phyloP scores from a whole-genome alignment of 2,113 vertebrate genomes.

The Ageneiosus marmoratus region DNA sequence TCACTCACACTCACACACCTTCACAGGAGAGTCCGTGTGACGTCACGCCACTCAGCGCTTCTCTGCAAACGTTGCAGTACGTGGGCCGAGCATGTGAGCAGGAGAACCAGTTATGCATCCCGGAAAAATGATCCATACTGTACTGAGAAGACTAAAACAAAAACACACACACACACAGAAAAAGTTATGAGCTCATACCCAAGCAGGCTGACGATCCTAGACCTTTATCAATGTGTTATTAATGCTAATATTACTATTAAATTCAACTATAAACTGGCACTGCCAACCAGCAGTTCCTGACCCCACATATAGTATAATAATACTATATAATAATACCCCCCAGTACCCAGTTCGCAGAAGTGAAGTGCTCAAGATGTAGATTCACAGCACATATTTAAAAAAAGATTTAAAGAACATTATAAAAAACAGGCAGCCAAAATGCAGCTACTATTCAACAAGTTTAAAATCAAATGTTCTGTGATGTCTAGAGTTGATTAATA shows the following conservation, averaged over 20 bases:
- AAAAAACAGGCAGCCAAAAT: too few relatives aligned
- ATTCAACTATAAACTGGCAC: too few relatives aligned
- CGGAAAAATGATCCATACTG: constrained; percentile 99
- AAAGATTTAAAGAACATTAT: not conserved
- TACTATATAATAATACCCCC: too few relatives aligned
- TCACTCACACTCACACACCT: constrained; percentile 66
- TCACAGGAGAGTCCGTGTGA: constrained; percentile 96
- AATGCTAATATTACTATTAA: too few relatives aligned
- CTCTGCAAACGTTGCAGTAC: constrained; percentile 94
- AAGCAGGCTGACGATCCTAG: not conserved
- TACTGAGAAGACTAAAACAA: constrained; percentile 89
- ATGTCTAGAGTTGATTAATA: too few relatives aligned
- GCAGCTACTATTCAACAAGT: too few relatives aligned
- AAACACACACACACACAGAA: not conserved
- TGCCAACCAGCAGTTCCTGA: too few relatives aligned
- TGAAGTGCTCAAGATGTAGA: too few relatives aligned
- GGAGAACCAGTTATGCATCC: constrained; percentile 98
- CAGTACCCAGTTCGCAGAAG: too few relatives aligned
- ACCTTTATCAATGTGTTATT: too few relatives aligned
- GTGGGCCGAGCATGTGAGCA: constrained; percentile 94
- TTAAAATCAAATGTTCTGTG: not conserved
- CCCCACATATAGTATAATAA: too few relatives aligned
- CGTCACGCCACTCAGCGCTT: constrained; percentile 90
- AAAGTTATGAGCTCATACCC: not conserved
- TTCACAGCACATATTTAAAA: too few relatives aligned